phyloP scores from a whole-genome alignment of 2,797 vertebrate genomes.

The Chelidonichthys spinosus region DNA sequence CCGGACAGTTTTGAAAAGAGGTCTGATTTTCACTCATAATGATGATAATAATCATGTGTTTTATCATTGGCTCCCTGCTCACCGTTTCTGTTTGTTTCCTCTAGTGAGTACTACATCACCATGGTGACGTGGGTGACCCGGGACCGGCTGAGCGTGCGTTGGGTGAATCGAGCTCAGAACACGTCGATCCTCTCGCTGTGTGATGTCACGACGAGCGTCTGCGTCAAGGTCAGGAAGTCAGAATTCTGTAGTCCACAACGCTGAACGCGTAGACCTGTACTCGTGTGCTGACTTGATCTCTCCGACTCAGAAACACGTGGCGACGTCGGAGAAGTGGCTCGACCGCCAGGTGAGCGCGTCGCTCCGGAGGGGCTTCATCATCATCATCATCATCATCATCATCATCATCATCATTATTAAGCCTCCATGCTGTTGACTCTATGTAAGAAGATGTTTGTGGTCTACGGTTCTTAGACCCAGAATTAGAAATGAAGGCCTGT shows the following conservation, averaged over 20 bases:
- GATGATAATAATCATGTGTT: not conserved
- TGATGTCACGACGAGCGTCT: constrained; percentile 55
- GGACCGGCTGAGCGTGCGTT: constrained; percentile 75
- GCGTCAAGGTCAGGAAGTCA: constrained; percentile 66
- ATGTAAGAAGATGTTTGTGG: no score
- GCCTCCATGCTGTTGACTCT: no score
- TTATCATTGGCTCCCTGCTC: not conserved
- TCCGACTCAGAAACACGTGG: constrained; percentile 76
- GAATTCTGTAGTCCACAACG: not conserved
- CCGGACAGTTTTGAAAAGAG: constrained; percentile 80
- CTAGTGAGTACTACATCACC: constrained; percentile 80
- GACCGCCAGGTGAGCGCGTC: constrained; percentile 74
- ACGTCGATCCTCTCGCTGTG: constrained; percentile 79
- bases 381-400: no score
- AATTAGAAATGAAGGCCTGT: not conserved
- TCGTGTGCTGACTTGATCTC: constrained; percentile 5
- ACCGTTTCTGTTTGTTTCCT: not conserved
- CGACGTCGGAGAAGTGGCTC: constrained; percentile 82
- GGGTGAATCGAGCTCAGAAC: constrained; percentile 84
- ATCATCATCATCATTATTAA: no score
- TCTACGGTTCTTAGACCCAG: no score
- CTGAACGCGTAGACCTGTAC: not conserved
- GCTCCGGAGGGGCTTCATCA: not conserved
- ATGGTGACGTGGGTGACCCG: constrained; percentile 81
- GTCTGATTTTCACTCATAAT: constrained; percentile 42